Conservation (phyloP, 2,797 vertebrate genomes). For the Poecilia gillii region DNA sequence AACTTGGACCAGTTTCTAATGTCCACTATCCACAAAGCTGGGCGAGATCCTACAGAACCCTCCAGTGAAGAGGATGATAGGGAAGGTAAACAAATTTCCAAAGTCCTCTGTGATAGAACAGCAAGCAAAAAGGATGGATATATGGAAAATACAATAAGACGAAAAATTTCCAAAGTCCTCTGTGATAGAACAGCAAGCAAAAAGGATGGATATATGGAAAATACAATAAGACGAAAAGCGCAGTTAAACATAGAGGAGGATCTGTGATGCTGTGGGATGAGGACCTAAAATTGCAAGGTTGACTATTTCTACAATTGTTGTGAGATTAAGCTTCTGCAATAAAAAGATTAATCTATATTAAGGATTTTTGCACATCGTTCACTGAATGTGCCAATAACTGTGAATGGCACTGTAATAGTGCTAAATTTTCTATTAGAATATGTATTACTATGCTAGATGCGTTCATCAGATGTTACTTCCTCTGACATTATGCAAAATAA, state of each 20-base stretch:
- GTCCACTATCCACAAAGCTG: not conserved
- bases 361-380: not conserved
- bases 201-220: not conserved
- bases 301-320: not conserved
- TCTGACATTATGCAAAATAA: conserved; percentile 19
- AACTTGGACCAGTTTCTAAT: not conserved
- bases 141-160: too few species aligned
- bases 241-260: not conserved
- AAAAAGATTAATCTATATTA: not conserved
- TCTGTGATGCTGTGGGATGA: not conserved
- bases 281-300: not conserved
- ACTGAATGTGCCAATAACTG: not conserved
- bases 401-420: not conserved
- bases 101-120: not conserved
- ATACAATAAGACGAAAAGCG: too few species aligned
- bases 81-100: not conserved
- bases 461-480: conserved; percentile 32
- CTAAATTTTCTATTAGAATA: not conserved
- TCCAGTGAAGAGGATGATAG: not conserved
- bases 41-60: not conserved
- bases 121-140: not conserved
- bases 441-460: not conserved
- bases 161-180: not conserved
- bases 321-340: not conserved
- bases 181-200: not conserved